Evolutionary conservation across 1,140 invertebrate species (phyloP).

Genomic region (Lepidurus apus): DNA sequence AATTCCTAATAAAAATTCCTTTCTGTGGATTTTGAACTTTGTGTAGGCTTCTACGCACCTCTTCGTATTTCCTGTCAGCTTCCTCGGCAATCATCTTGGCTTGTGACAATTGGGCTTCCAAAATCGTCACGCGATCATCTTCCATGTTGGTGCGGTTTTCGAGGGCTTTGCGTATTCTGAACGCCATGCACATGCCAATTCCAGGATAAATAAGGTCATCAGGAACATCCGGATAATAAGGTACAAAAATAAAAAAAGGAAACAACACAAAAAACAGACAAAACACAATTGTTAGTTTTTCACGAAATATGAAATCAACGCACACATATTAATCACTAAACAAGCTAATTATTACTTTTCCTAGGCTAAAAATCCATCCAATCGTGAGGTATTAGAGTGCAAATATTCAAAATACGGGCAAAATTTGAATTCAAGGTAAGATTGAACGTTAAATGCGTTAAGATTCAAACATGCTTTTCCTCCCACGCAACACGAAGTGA

Average conservation of each 20-base stretch:
- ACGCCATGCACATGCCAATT: constrained; percentile 27
- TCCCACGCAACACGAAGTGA: no score
- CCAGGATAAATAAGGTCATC: constrained; percentile 25
- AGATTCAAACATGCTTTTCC: no score
- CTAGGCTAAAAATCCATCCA: no score
- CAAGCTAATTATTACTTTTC: no score
- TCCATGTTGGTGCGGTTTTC: constrained; percentile 98
- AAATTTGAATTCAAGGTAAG: no score
- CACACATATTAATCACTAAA: neutral
- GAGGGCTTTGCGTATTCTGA: constrained; percentile 95
- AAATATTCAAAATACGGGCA: no score
- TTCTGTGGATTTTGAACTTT: no score
- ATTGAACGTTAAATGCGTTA: no score
- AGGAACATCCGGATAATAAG: constrained; percentile 27
- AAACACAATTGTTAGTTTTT: constrained; percentile 22
- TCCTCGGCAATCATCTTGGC: constrained; percentile 97
- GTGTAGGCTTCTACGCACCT: constrained; percentile 57
- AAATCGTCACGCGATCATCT: constrained; percentile 87
- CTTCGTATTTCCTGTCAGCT: constrained; percentile 99
- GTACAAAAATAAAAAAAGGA: constrained; percentile 4
- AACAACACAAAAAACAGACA: constrained; percentile 27
- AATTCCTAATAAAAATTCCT: no score
- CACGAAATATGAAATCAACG: neutral
- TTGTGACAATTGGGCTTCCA: constrained; percentile 91
- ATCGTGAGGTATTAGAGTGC: no score